These are phyloP conservation scores for Paguma larvata DNA, from an alignment of 2,797 vertebrate genomes.

Conservation along the genomic window DNA sequence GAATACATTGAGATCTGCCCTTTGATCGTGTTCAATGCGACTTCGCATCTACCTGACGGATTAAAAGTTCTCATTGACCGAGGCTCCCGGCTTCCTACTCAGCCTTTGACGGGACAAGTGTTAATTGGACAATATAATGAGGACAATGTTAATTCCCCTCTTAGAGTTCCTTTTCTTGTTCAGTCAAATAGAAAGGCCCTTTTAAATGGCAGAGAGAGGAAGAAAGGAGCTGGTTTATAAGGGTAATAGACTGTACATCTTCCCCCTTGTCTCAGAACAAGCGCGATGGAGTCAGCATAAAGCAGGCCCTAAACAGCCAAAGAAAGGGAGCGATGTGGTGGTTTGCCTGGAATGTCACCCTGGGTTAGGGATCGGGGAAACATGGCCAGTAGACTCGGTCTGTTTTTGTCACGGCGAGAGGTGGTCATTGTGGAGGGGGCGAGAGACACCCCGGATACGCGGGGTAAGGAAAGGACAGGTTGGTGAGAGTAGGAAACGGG, in stretches of 20 bases:
- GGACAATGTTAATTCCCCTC: constrained; percentile 82
- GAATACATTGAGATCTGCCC: constrained; percentile 81
- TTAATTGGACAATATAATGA: constrained; percentile 85
- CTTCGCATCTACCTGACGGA: constrained; percentile 82
- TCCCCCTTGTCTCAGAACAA: constrained; percentile 79
- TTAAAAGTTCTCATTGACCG: constrained; percentile 81
- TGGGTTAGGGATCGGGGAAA: constrained; percentile 63
- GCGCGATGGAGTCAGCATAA: constrained; percentile 64
- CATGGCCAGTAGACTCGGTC: background rate
- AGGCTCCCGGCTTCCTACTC: constrained; percentile 81
- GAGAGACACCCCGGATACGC: background rate
- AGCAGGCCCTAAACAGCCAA: constrained; percentile 55
- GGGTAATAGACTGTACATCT: constrained; percentile 81
- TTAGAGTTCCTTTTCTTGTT: constrained; percentile 83
- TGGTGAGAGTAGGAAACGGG: too few relatives aligned
- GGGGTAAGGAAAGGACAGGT: background rate
- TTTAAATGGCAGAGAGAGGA: constrained; percentile 82
- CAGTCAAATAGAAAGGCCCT: constrained; percentile 85
- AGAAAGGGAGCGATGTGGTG: constrained; percentile 65
- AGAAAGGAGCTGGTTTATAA: constrained; percentile 82
- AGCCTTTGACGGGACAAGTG: constrained; percentile 82
- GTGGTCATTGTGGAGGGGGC: background rate
- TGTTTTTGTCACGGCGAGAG: background rate
- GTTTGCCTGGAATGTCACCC: constrained; percentile 76
- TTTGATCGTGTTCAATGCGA: constrained; percentile 80